Percentiles rank a stretch among this genome's conserved stretches.
Conservation (phyloP, 2,888 invertebrate species). For the Macaria liturata region DNA sequence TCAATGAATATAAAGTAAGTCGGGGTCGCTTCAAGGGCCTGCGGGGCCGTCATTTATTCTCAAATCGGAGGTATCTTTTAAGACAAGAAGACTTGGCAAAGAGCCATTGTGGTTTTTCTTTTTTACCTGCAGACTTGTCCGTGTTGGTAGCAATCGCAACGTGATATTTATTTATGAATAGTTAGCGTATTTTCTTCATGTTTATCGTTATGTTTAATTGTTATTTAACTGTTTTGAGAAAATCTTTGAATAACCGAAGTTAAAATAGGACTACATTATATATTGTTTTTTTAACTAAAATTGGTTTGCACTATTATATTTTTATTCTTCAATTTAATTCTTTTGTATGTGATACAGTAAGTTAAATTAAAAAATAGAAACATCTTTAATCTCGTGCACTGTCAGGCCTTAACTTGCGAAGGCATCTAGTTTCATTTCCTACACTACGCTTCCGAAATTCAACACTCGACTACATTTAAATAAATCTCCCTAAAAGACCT, state of each 20-base stretch:
- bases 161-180: constrained; percentile 36
- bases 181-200: constrained; percentile 7
- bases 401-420: constrained; percentile 35
- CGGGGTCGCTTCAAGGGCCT: constrained; percentile 39
- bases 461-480: constrained; percentile 39
- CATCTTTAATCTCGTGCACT: constrained; percentile 40
- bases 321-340: too few species aligned
- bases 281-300: too few species aligned
- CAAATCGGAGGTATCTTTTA: constrained; percentile 44
- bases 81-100: constrained; percentile 54
- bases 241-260: too few species aligned
- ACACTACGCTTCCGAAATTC: constrained; percentile 21
- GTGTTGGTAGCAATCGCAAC: constrained; percentile 21
- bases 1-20: constrained; percentile 53
- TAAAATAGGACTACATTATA: too few species aligned
- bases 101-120: constrained; percentile 49
- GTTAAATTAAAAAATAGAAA: constrained; percentile 8
- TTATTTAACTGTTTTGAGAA: too few species aligned
- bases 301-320: too few species aligned
- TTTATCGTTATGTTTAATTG: too few species aligned
- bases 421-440: constrained; percentile 30
- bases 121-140: constrained; percentile 47
- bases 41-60: constrained; percentile 46
- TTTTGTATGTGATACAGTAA: too few species aligned
- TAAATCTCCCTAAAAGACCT: constrained; percentile 35